phyloP scores from a whole-genome alignment of 2,888 invertebrate species.

The Flabesymbios commensalis region DNA sequence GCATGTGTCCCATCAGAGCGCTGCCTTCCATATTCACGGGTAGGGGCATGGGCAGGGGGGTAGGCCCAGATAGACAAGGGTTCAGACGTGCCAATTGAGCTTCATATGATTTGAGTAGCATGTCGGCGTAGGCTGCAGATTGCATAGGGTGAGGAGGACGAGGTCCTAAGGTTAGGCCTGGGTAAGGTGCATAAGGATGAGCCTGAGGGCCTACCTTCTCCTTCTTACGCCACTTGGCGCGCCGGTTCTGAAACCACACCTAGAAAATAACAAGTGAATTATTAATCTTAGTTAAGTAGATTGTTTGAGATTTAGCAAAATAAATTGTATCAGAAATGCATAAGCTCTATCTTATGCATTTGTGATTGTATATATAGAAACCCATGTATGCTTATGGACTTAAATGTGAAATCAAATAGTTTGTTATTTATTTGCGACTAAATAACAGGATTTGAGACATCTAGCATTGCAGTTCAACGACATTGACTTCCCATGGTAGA shows the following conservation, averaged over 20 bases:
- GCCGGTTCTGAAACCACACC: slow-evolving; percentile 41
- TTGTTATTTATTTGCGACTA: too few relatives aligned
- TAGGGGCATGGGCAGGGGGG: not conserved
- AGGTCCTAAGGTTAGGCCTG: too few relatives aligned
- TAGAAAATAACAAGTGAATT: slow-evolving; percentile 4
- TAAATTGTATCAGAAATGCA: not conserved
- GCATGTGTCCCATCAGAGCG: too few relatives aligned
- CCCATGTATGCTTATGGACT: too few relatives aligned
- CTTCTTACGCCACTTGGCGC: slow-evolving; percentile 41
- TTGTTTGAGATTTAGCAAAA: not conserved
- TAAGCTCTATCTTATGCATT: not conserved
- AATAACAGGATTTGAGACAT: too few relatives aligned
- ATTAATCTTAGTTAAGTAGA: not conserved
- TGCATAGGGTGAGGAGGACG: slow-evolving; percentile 8
- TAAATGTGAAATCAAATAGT: too few relatives aligned
- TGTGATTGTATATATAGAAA: too few relatives aligned
- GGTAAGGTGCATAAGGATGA: slow-evolving; percentile 46
- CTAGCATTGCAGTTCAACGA: too few relatives aligned
- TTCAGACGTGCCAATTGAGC: slow-evolving; percentile 32
- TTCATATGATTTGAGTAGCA: slow-evolving; percentile 53
- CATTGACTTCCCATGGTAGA: too few relatives aligned
- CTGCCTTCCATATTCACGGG: slow-evolving; percentile 2
- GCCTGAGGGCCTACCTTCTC: slow-evolving; percentile 31
- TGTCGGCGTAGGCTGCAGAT: slow-evolving; percentile 39
- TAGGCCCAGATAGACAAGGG: not conserved